Evolutionary conservation across 2,888 invertebrate genomes (phyloP), one percentile per base, ranked within the genome.

Genomic region (Lypha dubia): DNA sequence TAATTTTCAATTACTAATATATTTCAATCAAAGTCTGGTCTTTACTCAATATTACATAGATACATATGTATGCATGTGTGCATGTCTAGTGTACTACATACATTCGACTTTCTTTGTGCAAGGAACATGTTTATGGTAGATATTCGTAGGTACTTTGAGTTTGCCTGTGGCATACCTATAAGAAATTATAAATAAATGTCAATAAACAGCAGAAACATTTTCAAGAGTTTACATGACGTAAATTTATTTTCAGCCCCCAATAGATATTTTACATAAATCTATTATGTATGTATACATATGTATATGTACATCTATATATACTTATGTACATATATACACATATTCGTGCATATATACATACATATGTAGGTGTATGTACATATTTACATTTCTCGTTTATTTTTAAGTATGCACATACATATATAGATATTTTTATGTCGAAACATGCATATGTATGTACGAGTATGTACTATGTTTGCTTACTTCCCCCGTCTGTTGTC

Each of bases 401-500:
- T n/a, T n/a, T n/a, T 38, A 20, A 15, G 20, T 46, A 5, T 8
- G 3, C 3, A 11, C 13, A 44, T 44, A 11, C 1, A 17, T 24
- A 53, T 22, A 5, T n/a, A n/a, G n/a, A n/a, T 32, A 53, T 44
- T 38, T 20, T n/a, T 17, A 32, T 32, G 28, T 32, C n/a, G 28
- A 58, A 13, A 22, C n/a, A 20, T 20, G 46, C 13, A 24, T 11
- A 11, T 28, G 4, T 15, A 32, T 13, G n/a, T 17, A 46, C 44
- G 9, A 2, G 17, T 24, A 24, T 41, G 22, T 41, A 24, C 9
- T 60, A 5, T 62, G 20, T 62, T 9, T 53, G 41, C 32, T 65
- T 44, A 41, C 24, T 76, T 67, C 76, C 79, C 79, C 83, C 79
- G 79, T 56, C 74, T 83, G 74, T 83, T 83, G 79, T 70, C 77